phyloP scores from a whole-genome alignment of 2,797 vertebrate genomes.

The Muraenolepis orangiensis region DNA sequence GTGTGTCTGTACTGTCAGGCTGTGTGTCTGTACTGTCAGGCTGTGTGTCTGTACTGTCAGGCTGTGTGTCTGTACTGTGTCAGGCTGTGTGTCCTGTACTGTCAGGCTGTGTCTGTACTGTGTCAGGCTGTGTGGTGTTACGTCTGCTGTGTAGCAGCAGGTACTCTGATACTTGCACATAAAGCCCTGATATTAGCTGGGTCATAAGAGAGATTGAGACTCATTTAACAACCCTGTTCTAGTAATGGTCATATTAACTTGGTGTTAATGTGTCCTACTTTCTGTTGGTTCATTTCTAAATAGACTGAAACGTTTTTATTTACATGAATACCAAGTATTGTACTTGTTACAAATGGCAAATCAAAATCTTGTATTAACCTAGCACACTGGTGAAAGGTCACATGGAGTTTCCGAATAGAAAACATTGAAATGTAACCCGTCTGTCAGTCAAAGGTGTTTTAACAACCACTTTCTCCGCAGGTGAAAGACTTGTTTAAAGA shows the following conservation, averaged over 20 bases:
- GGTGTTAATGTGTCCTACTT: not conserved
- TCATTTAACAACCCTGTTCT: not conserved
- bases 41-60: no score
- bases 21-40: no score
- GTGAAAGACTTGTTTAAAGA: constrained; percentile 90
- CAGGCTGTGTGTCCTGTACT: no score
- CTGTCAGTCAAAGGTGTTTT: not conserved
- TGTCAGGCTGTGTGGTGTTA: no score
- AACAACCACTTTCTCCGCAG: constrained; percentile 61
- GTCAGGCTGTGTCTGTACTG: no score
- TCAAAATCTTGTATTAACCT: no score
- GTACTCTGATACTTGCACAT: no score
- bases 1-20: no score
- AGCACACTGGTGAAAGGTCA: not conserved
- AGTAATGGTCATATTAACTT: not conserved
- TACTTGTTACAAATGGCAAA: no score
- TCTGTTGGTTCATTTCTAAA: not conserved
- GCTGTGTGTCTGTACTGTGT: no score
- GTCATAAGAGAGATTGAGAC: not conserved
- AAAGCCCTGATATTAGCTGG: constrained; percentile 49
- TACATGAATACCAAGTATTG: not conserved
- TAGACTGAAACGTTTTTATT: not conserved
- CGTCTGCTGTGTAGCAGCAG: no score
- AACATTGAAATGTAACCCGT: not conserved
- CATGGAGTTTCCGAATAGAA: not conserved